Evolutionary conservation across 2,888 invertebrate species (phyloP), one percentile per base, ranked within the genome.

Genomic region (Halictus ligatus): DNA sequence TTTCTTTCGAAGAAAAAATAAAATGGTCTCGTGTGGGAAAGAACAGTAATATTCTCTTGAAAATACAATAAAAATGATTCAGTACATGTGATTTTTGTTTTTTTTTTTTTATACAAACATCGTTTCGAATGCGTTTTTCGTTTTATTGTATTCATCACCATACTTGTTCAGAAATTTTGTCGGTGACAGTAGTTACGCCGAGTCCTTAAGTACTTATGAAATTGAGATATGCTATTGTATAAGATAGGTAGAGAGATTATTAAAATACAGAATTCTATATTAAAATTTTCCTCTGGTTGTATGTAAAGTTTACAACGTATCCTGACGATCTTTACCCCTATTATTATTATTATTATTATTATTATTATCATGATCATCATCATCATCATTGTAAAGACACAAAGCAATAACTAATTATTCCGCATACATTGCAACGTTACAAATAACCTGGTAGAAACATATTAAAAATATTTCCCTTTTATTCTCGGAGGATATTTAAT

Each of bases 361-460:
- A 50, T 54, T 3, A 54, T 54, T 12, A n/a, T 58, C 5, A 58
- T 12, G n/a, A n/a, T 78, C 18, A 50, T 54, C 10, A 54, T 54
- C n/a, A n/a, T 58, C 5, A 58, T 12, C 12, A 58, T n/a, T 25
- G 64, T 64, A 64, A 64, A 35, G 48, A 64, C 64, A 15, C 58
- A 75, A 75, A 79, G 60, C 78, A 76, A 69, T 69, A 54, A 48
- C n/a, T 67, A 69, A 69, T 83, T 64, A 18, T 64, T 78, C 35
- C 46, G 54, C 46, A 72, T 78, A 71, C 83, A 78, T 83, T 71
- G 78, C 80, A 85, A 85, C 69, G 69, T 85, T 85, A 73, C 60
- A 80, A 77, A 64, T 54, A 80, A 85, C 75, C 69, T 15, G 74
- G 58, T 85, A 80, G 76, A 80, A 85, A 85, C 86, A 75, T 84